Conservation (phyloP, 2,888 invertebrate species). For the Clistopyga incitator region DNA sequence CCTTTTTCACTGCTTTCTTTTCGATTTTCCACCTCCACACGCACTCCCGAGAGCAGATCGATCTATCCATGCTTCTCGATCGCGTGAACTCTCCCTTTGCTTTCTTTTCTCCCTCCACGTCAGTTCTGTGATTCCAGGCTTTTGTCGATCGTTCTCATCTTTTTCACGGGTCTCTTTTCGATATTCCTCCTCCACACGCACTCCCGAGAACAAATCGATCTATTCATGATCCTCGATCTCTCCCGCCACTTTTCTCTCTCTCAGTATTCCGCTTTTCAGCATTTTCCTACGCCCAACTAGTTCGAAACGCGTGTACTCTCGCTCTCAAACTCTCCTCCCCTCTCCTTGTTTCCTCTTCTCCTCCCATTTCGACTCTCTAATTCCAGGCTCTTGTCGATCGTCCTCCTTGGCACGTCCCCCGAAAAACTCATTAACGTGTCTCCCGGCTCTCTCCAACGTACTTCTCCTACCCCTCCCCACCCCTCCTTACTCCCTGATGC, state of each 20-base stretch:
- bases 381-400: slow-evolving; percentile 80
- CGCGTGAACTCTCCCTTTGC: too few relatives aligned
- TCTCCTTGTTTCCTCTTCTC: slow-evolving; percentile 41
- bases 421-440: slow-evolving; percentile 84
- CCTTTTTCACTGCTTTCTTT: too few relatives aligned
- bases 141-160: slow-evolving; percentile 79
- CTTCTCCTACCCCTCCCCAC: slow-evolving; percentile 31
- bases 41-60: too few relatives aligned
- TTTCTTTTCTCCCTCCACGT: too few relatives aligned
- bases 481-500: neutral
- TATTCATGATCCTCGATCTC: slow-evolving; percentile 43
- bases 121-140: too few relatives aligned
- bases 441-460: slow-evolving; percentile 66
- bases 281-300: slow-evolving; percentile 37
- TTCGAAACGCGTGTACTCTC: slow-evolving; percentile 9
- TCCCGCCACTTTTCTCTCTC: slow-evolving; percentile 26
- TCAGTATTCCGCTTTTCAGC: slow-evolving; percentile 45
- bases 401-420: slow-evolving; percentile 80
- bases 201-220: slow-evolving; percentile 36
- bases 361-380: slow-evolving; percentile 73
- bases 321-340: slow-evolving; percentile 1
- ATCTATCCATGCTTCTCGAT: too few relatives aligned
- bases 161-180: too few relatives aligned
- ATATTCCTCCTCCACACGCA: slow-evolving; percentile 22
- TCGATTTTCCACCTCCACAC: slow-evolving; percentile 8